Base-by-base conservation (phyloP, 1,140 invertebrate species). In the Sarcophaga peregrina region DNA sequence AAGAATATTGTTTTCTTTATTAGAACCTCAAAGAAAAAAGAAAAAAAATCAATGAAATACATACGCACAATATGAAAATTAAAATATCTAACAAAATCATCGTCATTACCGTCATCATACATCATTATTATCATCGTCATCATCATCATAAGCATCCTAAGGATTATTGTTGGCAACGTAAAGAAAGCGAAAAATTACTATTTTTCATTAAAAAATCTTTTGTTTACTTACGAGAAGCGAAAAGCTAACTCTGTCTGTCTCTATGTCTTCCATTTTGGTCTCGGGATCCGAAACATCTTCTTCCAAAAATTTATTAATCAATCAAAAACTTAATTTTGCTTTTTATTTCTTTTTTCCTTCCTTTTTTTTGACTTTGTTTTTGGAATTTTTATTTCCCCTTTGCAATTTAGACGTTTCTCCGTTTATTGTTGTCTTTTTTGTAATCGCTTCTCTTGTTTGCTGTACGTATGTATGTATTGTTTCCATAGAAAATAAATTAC, bases 271-370 rank as follows among this genome's bases (percentile, higher is more conserved):
- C 25, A 37, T 37, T 37, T 37, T 37, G 25, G 25, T 37, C 25
- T 37, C 25, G 25, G 25, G 25, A 37, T 37, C 25, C 4, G 25
- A 37, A 37, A 37, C 25, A 37, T 37, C 25, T 37, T 37, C 25
- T 37, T 37, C 25, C 54, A 15, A 58, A 76, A 75, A 76, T 47
- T 20, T 74, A 80, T 83, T 83, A 83, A 83, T 83, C 82, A 83
- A 83, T 83, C 82, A 82, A 82, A 37, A 82, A 82, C 73, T 82
- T 83, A 54, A 80, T 83, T 83, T 83, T 62, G 15, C 54, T 58
- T 58, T 52, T 52, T 58, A 15, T 58, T n/a, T 58, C 54, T 58
- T 58, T 58, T 58, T 58, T 10, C 11, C 13, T 58, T n/a, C n/a
- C 11, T 58, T 58, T 58, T 58, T 13, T n/a, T 58, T n/a, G 6